Evolutionary conservation across 2,113 vertebrate genomes (phyloP).

Genomic region (Fulmarus glacialis): DNA sequence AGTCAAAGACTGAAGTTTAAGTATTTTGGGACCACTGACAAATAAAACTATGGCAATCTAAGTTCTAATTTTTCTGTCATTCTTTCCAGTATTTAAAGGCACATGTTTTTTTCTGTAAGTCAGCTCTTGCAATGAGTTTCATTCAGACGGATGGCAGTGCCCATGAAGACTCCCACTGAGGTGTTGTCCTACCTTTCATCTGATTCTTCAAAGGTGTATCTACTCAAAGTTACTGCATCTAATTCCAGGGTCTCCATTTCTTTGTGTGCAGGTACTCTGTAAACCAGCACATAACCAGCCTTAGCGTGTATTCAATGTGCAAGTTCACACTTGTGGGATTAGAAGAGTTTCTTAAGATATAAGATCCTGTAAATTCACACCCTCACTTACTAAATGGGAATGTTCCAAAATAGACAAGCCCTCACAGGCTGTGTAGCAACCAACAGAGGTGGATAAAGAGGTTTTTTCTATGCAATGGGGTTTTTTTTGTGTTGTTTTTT

Average conservation of each 20-base stretch:
- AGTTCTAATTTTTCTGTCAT: not conserved
- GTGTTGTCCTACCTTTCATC: not conserved
- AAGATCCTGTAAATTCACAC: not conserved
- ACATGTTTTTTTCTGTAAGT: not conserved
- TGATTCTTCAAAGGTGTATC: not conserved
- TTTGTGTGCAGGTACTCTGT: not conserved
- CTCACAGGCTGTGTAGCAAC: not conserved
- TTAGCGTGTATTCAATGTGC: not conserved
- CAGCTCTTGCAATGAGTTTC: not conserved
- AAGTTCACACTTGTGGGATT: not conserved
- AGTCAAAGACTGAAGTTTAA: not conserved
- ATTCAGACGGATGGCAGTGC: not conserved
- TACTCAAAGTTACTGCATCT: not conserved
- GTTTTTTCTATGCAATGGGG: rapidly evolving
- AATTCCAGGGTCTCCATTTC: not conserved
- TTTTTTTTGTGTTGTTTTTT: not conserved
- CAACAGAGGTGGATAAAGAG: not conserved
- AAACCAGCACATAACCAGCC: not conserved
- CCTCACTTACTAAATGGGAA: not conserved
- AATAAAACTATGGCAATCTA: not conserved
- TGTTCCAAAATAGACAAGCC: not conserved
- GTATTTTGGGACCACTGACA: not conserved
- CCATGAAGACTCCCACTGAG: not conserved
- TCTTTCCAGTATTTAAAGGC: not conserved
- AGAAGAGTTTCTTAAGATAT: not conserved